A percentile compares a stretch with the other conserved stretches of the same genome.
These are phyloP conservation scores for Vanacampus margaritifer DNA, from an alignment of 2,113 vertebrate genomes.

Conservation along the genomic window DNA sequence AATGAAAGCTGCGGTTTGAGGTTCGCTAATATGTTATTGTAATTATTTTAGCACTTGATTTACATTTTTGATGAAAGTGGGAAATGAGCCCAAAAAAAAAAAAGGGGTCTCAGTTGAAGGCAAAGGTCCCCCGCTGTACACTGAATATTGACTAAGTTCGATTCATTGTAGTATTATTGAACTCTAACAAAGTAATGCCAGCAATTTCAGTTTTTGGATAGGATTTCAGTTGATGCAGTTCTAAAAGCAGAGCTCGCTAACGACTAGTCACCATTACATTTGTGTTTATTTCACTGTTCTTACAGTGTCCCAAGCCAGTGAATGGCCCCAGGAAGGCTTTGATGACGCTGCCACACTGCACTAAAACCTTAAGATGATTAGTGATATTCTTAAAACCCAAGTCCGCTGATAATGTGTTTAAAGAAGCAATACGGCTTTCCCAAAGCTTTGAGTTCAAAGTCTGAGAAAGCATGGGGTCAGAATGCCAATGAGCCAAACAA, in stretches of 20 bases:
- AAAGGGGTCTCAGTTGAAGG: neutral
- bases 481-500: slow-evolving; percentile 80
- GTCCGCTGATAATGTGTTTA: slow-evolving; percentile 79
- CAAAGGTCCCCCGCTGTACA: slow-evolving; percentile 4
- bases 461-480: slow-evolving; percentile 74
- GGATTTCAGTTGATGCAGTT: neutral
- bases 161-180: neutral
- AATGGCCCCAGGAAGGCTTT: slow-evolving; percentile 36
- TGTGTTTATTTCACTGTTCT: slow-evolving; percentile 32
- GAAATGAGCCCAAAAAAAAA: slow-evolving; percentile 7
- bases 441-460: slow-evolving; percentile 78
- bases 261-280: slow-evolving; percentile 18
- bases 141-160: neutral
- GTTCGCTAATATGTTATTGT: neutral
- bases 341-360: slow-evolving; percentile 65
- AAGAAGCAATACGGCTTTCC: slow-evolving; percentile 77
- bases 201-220: neutral
- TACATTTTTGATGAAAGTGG: neutral
- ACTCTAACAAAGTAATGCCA: neutral
- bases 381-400: slow-evolving; percentile 75
- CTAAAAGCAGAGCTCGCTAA: neutral
- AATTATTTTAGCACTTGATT: slow-evolving; percentile 2
- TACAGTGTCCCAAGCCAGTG: slow-evolving; percentile 27
- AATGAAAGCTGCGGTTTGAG: slow-evolving; percentile 11
- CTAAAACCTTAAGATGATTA: slow-evolving; percentile 79